Base-by-base conservation (phyloP, 2,113 vertebrate genomes). In the Chamaetylas fuelleborni region DNA sequence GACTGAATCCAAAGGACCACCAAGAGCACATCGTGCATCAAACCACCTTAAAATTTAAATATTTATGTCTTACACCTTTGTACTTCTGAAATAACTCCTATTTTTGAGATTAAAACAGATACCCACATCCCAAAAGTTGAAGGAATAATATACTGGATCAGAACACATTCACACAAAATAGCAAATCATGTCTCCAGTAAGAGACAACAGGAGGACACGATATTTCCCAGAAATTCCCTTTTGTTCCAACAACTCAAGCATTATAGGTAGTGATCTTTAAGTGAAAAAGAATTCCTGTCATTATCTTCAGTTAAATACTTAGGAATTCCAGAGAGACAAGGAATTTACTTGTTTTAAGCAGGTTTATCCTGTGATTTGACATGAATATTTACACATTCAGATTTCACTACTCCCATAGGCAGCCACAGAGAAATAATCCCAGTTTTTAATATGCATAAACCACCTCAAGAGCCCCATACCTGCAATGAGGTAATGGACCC, bases 401-500 rank as follows among this genome's bases (percentile, higher is more conserved):
- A 70, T 48, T 69, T 61, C 61, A 61, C 28, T 53, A 62, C 42
- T 64, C 29, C 66, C 51, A 81, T 8, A 76, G 24, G 36, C 36
- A 86, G 40, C 19, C 40, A 58, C 4, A 70, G 6, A 69, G 19
- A 73, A 78, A 38, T 19, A 47, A 48, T 36, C 43, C 36, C 28
- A 82, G 12, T 38, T 45, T 78, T 81, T 42, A 33, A 11, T 4
- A 47, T 0, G 5, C 8, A 71, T 8, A 29, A 29, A 82, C 54
- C 17, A 45, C 20, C 54, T 62, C 38, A 61, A 28, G 36, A 31
- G 12, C 47, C 40, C 69, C 19, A 9, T 97, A 99, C 99, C 98
- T 99, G 99, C 91, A 99, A 96, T 83, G 99, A 99, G 83, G 99
- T 99, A 97, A 99, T 99, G 66, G 99, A 99, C 50, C 99, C 99